Base-by-base conservation (phyloP, 2,888 invertebrate species). In the Drosophila rubida region DNA sequence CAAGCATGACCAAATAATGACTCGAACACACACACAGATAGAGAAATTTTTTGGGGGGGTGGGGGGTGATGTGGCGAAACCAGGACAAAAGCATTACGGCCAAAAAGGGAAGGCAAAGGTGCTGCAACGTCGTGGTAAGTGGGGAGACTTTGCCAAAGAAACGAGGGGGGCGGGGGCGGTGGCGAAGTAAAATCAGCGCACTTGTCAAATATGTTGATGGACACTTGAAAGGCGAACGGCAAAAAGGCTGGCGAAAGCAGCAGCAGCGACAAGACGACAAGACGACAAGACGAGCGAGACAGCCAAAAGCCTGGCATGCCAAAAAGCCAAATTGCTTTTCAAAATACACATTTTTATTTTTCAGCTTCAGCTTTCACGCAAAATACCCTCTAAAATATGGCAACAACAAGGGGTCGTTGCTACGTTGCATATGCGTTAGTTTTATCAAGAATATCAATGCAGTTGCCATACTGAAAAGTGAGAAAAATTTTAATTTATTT, bases 1-100 rank as follows among this genome's bases (percentile, higher is more conserved):
- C 81, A 80, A 82, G 75, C 87, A 80, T 80, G 73, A 69, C 80
- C 86, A 83, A 86, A 86, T 82, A 82, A 82, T 82, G 86, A 83
- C 67, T 86, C 71, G 64, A 73, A 62, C 57, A 53, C 51, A 67
- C 27, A 66, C 27, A 49, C 23, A 50, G 63, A 55, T 6, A 50
- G 25, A 39, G 2, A 11, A 50, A n/a, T n/a, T 32, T 19, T 62
- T 70, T 60, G 32, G 41, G 25, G 2, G 0, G 23, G 3, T 19
- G 19, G 3, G 23, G 9, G 25, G 25, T n/a, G 9, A n/a, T n/a
- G n/a, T n/a, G n/a, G 32, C 4, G 32, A 48, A 53, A 37, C 11
- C 59, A 51, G 41, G 44, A 54, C 63, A 39, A 49, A 50, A 55
- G 30, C 23, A 60, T 19, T 19, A 32, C n/a, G 32, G 27, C 27